Evolutionary conservation across 2,797 vertebrate genomes (phyloP).

Genomic region (Myotis myotis): DNA sequence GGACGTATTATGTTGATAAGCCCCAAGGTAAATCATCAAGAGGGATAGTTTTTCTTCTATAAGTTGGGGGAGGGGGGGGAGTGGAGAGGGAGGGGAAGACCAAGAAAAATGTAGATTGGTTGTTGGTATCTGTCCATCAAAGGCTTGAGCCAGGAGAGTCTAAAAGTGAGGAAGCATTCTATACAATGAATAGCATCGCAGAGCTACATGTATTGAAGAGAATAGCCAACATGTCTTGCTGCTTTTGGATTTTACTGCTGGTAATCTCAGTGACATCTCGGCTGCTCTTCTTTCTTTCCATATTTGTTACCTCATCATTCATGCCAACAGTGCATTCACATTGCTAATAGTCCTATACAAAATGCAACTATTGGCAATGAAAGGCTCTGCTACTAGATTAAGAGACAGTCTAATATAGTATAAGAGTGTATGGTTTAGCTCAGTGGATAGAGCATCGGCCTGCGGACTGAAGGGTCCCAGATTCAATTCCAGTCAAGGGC

Average conservation of each 20-base stretch:
- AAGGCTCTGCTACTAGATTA: background rate
- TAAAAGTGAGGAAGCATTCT: background rate
- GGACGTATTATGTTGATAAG: background rate
- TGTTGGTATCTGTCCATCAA: background rate
- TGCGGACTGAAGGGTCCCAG: too few species aligned
- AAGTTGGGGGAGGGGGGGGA: background rate
- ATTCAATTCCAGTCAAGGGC: too few species aligned
- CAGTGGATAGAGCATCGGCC: too few species aligned
- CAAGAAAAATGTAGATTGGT: background rate
- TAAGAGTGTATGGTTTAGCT: background rate
- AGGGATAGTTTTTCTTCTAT: background rate
- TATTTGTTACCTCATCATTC: background rate
- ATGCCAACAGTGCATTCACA: background rate
- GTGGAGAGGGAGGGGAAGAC: too few species aligned
- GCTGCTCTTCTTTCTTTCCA: background rate
- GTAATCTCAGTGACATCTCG: background rate
- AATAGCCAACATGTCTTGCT: background rate
- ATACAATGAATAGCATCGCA: background rate
- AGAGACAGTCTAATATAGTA: background rate
- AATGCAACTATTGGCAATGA: background rate
- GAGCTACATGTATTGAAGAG: background rate
- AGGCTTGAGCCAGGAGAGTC: background rate
- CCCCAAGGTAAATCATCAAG: background rate
- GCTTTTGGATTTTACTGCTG: background rate
- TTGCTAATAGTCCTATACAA: background rate